Evolutionary conservation across 2,113 vertebrate genomes (phyloP).

Genomic region (Lipotes vexillifer): DNA sequence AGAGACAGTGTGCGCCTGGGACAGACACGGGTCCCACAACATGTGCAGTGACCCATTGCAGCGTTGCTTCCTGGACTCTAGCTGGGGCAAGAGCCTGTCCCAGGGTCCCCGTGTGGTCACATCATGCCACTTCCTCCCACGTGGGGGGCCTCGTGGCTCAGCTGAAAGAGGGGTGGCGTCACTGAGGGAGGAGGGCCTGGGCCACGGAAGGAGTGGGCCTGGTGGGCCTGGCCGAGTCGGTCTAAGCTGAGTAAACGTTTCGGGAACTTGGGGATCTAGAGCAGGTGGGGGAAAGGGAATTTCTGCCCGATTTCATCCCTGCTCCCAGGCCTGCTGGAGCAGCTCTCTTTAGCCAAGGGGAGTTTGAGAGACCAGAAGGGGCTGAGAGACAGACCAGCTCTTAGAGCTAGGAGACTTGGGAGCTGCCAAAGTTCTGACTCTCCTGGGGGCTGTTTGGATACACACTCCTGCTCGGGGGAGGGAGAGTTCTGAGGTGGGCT

Average conservation of each 20-base stretch:
- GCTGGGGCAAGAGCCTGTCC: neutral
- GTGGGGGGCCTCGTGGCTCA: neutral
- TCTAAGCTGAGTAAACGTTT: neutral
- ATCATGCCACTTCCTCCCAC: fast-evolving
- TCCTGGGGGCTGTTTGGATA: neutral
- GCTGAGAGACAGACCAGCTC: neutral
- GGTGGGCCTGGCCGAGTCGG: neutral
- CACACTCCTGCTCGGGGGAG: fast-evolving
- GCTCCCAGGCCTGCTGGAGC: neutral
- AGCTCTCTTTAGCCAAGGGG: neutral
- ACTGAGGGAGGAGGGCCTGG: neutral
- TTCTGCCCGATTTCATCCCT: neutral
- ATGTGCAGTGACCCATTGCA: fast-evolving
- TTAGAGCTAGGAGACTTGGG: neutral
- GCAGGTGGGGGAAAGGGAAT: no score
- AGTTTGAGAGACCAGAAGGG: neutral
- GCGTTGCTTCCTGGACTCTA: neutral
- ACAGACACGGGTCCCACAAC: fast-evolving
- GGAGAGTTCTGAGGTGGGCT: no score
- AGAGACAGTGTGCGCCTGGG: neutral
- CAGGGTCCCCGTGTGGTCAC: no score
- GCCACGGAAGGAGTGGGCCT: no score
- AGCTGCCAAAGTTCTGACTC: neutral
- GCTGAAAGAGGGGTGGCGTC: neutral
- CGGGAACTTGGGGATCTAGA: neutral